Evolutionary conservation across 1,140 invertebrate species (phyloP).

Genomic region (Steinernema khuongi): DNA sequence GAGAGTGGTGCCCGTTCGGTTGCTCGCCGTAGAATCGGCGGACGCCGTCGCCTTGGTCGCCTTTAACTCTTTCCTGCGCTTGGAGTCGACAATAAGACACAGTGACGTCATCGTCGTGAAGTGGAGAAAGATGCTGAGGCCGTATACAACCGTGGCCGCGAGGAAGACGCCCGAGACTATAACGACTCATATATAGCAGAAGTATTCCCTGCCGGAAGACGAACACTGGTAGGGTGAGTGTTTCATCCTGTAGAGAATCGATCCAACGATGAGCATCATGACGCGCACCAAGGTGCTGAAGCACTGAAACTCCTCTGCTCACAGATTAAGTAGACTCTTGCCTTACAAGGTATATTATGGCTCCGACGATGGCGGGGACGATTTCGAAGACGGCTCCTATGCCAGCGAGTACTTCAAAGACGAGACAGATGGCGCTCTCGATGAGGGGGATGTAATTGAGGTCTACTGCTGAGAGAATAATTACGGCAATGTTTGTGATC

Average conservation of each 20-base stretch:
- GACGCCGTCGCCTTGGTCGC: neutral
- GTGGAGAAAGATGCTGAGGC: neutral
- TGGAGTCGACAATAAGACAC: neutral
- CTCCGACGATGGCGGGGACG: neutral
- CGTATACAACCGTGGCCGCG: neutral
- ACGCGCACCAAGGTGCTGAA: neutral
- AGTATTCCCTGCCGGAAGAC: neutral
- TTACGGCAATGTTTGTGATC: conserved; percentile 3
- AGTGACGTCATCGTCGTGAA: conserved; percentile 4
- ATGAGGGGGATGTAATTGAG: conserved; percentile 3
- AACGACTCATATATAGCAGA: neutral
- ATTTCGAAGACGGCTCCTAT: neutral
- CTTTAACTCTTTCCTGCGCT: neutral
- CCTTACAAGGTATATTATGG: neutral
- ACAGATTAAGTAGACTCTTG: neutral
- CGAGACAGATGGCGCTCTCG: neutral
- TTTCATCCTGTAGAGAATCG: neutral
- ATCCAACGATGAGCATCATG: neutral
- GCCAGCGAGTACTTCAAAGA: neutral
- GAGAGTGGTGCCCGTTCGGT: neutral
- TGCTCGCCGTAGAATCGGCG: neutral
- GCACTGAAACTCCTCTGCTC: neutral
- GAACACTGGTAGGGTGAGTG: neutral
- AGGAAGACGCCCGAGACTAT: neutral
- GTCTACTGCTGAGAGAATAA: neutral